Evolutionary conservation across 2,113 vertebrate species (phyloP), one percentile per base, ranked within the genome.

Genomic region (Aptenodytes forsteri): DNA sequence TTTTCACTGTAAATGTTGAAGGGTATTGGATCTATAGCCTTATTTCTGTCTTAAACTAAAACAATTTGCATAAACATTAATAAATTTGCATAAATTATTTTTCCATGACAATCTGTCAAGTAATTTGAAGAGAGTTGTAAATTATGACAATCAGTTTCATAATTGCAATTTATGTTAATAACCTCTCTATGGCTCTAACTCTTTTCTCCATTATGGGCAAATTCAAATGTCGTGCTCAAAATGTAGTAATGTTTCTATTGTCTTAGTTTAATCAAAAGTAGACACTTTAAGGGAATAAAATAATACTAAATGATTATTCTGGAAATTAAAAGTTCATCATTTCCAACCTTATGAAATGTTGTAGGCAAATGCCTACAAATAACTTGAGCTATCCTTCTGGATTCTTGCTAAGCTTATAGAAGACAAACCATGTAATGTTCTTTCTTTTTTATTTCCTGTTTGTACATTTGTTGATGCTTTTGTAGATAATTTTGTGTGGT

Each of bases 121-220:
- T 82, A 93, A 91, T 95, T 96, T 92, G 73, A 89, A 90, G 83
- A 79, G 73, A 78, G 34, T 83, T 0, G 0, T 83, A 97, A 95
- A 92, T 92, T 9, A 91, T 95, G 92, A 96, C 88, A 91, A 97
- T 94, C 85, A 93, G n/a, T 82, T 96, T 82, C 69, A 49, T 90
- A 92, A 95, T 81, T 96, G 32, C 40, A 83, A 25, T 92, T 94
- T 92, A 86, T 81, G 46, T 80, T 96, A 94, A 95, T 84, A 94
- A 54, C 21, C 6, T 86, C 40, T 89, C 36, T 40, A 34, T 46
- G 29, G 10, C 38, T 90, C 10, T 50, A 67, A 65, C 52, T 87
- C 21, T 90, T 83, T 73, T 77, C 61, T 87, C n/a, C 32, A n/a
- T 67, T 93, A 71, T 47, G 29, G 38, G 13, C 14, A 90, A 67